Base-by-base conservation (phyloP, 2,888 invertebrate species). In the Luperina nickerlii region DNA sequence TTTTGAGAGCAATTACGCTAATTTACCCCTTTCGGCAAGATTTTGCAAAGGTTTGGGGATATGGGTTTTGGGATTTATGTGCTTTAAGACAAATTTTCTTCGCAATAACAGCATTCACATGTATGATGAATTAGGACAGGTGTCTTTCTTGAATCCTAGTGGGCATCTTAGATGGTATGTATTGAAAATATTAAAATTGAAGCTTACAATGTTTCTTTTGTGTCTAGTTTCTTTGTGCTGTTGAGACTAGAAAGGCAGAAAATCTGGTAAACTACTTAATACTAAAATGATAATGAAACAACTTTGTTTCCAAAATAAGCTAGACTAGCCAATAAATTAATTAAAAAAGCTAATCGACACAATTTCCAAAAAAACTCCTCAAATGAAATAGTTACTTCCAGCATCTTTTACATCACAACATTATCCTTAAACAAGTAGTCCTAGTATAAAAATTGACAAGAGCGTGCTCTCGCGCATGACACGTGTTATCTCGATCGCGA, bases 401-500 rank as follows among this genome's bases (percentile, higher is more conserved):
- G 69, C 51, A 66, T 76, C 57, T 15, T 76, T n/a, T 15, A 48
- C 24, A 42, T 60, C 5, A 73, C 62, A 18, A 78, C 20, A 60
- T 81, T 87, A 79, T 86, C 82, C 83, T 87, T 76, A 62, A 68
- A 84, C 78, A 85, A 83, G 82, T 83, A 87, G 83, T 89, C 80
- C 79, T 87, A 88, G 86, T 88, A 38, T 38, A 88, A 89, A 88
- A 90, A 89, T 89, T 87, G 90, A 89, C 89, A 86, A 84, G 89
- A 86, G 78, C 87, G 79, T 87, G 89, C 82, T 81, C 81, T 81
- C 51, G 87, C 85, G 88, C 90, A 89, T 90, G 91, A 87, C 88
- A 86, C 87, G 89, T 87, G 84, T 89, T 92, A 93, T 93, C 93
- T 86, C 74, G 81, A 93, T 94, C 94, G 91, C 89, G 91, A 92